Conservation (phyloP, 2,888 invertebrate species). For the Papilio demoleus region DNA sequence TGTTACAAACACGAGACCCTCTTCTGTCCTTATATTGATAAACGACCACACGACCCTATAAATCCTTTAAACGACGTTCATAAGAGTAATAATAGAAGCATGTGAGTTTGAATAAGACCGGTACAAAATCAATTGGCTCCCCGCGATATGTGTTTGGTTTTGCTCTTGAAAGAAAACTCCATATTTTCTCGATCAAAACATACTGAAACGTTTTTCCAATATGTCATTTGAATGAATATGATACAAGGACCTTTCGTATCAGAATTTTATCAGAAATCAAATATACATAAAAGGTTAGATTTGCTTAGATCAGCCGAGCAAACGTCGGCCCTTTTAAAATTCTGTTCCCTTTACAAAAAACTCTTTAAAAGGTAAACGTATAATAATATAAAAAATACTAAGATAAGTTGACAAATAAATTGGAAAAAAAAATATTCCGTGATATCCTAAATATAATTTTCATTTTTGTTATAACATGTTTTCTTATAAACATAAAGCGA, state of each 20-base stretch:
- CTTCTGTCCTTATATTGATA: slow-evolving; percentile 26
- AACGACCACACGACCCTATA: slow-evolving; percentile 33
- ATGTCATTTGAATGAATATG: slow-evolving; percentile 78
- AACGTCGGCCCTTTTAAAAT: slow-evolving; percentile 58
- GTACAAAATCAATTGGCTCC: slow-evolving; percentile 67
- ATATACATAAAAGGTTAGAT: slow-evolving; percentile 76
- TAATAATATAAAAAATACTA: slow-evolving; percentile 13
- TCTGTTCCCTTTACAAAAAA: slow-evolving; percentile 40
- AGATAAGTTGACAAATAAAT: slow-evolving; percentile 17
- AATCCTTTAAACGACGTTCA: slow-evolving; percentile 39
- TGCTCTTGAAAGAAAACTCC: slow-evolving; percentile 68
- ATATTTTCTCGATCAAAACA: slow-evolving; percentile 67
- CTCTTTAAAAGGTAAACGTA: not conserved
- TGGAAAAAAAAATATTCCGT: slow-evolving; percentile 17
- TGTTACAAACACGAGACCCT: slow-evolving; percentile 27
- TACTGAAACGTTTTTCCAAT: slow-evolving; percentile 74
- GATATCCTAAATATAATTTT: not conserved
- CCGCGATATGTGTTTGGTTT: slow-evolving; percentile 68
- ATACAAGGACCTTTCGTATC: slow-evolving; percentile 71
- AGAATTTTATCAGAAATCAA: slow-evolving; percentile 76
- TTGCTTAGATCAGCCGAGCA: slow-evolving; percentile 72
- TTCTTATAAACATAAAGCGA: slow-evolving; percentile 15
- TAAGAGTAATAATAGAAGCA: slow-evolving; percentile 42
- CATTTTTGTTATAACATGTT: not conserved
- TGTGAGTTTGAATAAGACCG: slow-evolving; percentile 47